A percentile compares a stretch with the other conserved stretches of the same genome.
phyloP scores from a whole-genome alignment of 2,113 vertebrate genomes.

The Astur gentilis region DNA sequence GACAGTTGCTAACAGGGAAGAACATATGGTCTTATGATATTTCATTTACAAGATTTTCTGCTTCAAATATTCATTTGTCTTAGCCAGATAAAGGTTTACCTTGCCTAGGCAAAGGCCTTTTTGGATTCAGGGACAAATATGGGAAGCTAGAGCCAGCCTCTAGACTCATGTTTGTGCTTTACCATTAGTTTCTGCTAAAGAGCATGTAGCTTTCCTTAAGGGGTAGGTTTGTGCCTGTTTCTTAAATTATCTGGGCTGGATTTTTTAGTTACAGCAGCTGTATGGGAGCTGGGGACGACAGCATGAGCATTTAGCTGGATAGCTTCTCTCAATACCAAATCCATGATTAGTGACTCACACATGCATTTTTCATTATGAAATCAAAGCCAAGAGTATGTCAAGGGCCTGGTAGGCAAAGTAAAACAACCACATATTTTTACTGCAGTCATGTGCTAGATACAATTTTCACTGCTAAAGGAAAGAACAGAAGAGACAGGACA shows the following conservation, averaged over 20 bases:
- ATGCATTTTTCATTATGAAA: not conserved
- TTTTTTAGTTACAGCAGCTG: not conserved
- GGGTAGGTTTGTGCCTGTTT: not conserved
- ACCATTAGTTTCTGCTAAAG: not conserved
- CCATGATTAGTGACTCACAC: not conserved
- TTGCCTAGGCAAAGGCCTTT: not conserved
- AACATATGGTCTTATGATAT: not conserved
- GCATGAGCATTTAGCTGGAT: not conserved
- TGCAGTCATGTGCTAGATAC: not conserved
- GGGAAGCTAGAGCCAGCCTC: not conserved
- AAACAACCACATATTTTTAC: not conserved
- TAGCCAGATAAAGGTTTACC: not conserved
- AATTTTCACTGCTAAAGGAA: not conserved
- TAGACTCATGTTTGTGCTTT: not conserved
- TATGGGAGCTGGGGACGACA: not conserved
- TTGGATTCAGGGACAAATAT: not conserved
- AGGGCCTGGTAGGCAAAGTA: not conserved
- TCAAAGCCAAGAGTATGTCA: not conserved
- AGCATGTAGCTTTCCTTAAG: not conserved
- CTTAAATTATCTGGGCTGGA: not conserved
- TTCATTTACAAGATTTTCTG: not conserved
- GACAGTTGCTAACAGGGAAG: not conserved
- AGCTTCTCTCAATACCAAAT: not conserved
- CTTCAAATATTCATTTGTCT: not conserved
- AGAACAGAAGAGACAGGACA: not conserved